phyloP scores from a whole-genome alignment of 2,797 vertebrate genomes.

The Manis pentadactyla region DNA sequence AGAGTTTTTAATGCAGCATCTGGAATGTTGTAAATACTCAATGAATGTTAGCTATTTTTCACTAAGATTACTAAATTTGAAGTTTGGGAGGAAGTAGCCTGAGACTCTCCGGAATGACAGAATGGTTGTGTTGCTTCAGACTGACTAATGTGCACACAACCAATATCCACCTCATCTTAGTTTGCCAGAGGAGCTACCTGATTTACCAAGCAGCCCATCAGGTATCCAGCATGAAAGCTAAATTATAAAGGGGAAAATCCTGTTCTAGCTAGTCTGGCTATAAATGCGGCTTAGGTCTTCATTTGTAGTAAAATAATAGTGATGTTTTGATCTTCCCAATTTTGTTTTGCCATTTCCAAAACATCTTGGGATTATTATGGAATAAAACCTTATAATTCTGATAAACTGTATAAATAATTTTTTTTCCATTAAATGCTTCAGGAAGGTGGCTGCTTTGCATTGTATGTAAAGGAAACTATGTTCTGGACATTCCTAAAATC shows the following conservation, averaged over 20 bases:
- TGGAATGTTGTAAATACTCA: background rate
- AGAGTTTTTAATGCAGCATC: background rate
- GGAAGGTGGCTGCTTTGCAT: background rate
- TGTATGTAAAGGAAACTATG: background rate
- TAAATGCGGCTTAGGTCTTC: background rate
- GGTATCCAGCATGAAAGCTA: background rate
- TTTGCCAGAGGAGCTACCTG: background rate
- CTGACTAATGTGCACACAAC: background rate
- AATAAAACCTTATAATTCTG: constrained; percentile 26
- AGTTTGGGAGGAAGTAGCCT: background rate
- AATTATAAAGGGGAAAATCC: background rate
- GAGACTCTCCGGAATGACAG: background rate
- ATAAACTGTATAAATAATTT: background rate
- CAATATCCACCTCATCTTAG: background rate
- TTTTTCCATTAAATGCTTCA: background rate
- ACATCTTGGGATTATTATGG: background rate
- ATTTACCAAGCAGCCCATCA: background rate
- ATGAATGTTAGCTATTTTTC: background rate
- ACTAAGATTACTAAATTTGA: background rate
- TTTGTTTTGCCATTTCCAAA: constrained; percentile 28
- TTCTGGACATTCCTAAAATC: background rate
- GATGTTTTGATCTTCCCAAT: background rate
- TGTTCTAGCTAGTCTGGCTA: background rate
- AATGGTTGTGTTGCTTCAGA: background rate
- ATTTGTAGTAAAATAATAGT: background rate